Evolutionary conservation across 2,888 invertebrate genomes (phyloP).

Genomic region (Melinaea marsaeus): DNA sequence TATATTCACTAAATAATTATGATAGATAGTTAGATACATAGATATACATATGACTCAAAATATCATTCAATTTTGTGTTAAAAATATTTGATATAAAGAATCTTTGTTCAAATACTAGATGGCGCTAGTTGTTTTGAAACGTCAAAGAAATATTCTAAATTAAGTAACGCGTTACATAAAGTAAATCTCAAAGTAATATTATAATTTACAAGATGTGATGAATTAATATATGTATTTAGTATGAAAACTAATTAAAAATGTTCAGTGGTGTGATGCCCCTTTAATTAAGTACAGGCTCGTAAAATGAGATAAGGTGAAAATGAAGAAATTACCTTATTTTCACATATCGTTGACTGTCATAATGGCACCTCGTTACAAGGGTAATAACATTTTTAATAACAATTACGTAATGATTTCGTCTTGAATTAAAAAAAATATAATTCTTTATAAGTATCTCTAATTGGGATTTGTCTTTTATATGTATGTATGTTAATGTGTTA

Average conservation of each 20-base stretch:
- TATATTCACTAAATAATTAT: too few species aligned
- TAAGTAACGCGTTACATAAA: too few species aligned
- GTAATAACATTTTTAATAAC: slow-evolving; percentile 17
- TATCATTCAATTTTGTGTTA: not conserved
- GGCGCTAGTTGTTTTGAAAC: not conserved
- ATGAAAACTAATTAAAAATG: not conserved
- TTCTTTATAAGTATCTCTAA: too few species aligned
- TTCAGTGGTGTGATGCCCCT: slow-evolving; percentile 14
- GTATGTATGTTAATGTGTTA: too few species aligned
- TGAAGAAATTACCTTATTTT: slow-evolving; percentile 31
- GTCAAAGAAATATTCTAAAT: too few species aligned
- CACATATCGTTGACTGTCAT: slow-evolving; percentile 29
- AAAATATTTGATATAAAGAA: not conserved
- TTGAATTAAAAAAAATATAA: not conserved
- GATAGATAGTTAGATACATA: too few species aligned
- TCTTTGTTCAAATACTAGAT: not conserved
- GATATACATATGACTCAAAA: too few species aligned
- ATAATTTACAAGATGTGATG: too few species aligned
- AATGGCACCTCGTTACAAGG: slow-evolving; percentile 21
- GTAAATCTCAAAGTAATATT: too few species aligned
- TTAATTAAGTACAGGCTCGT: slow-evolving; percentile 21
- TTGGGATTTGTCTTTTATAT: too few species aligned
- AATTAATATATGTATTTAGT: too few species aligned
- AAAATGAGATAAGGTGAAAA: slow-evolving; percentile 23
- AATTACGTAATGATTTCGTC: slow-evolving; percentile 21